Evolutionary conservation across 1,140 invertebrate species (phyloP).

Genomic region (Drosophila virilis): DNA sequence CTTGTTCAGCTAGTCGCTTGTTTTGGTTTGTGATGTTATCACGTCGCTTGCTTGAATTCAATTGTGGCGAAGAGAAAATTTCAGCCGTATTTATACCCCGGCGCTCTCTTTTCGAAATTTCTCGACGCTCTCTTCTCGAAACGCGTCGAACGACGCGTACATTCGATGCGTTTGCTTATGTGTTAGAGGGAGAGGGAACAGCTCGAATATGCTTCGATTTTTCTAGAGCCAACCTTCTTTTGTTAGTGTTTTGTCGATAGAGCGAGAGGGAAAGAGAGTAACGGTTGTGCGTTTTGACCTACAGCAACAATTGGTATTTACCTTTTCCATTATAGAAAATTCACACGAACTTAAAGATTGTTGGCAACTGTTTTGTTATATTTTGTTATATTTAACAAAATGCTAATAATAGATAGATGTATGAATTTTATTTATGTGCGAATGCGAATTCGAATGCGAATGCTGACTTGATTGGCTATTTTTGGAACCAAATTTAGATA

Average conservation of each 20-base stretch:
- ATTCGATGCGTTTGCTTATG: neutral
- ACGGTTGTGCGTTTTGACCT: constrained; percentile 97
- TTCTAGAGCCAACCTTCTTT: constrained; percentile 4
- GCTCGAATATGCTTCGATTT: neutral
- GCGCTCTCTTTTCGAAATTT: constrained; percentile 57
- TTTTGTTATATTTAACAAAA: too few species aligned
- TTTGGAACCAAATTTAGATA: too few species aligned
- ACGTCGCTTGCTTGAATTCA: constrained; percentile 66
- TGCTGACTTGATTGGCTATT: too few species aligned
- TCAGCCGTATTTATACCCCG: constrained; percentile 64
- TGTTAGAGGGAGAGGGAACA: constrained; percentile 18
- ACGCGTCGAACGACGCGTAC: constrained; percentile 4
- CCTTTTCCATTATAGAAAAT: neutral
- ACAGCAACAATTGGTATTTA: neutral
- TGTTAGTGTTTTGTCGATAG: constrained; percentile 1
- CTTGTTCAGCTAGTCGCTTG: constrained; percentile 54
- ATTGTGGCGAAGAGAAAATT: constrained; percentile 52
- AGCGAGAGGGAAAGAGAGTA: constrained; percentile 85
- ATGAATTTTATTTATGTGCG: too few species aligned
- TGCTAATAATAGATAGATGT: neutral
- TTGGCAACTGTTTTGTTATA: too few species aligned
- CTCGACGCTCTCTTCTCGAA: constrained; percentile 55
- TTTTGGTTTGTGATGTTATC: constrained; percentile 61
- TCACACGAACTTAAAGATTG: neutral
- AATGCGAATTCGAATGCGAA: too few species aligned